Evolutionary conservation across 53 echinoderm and acorn worm genomes (phyloP), one percentile per base, ranked within the genome.

Genomic region (Astropecten irregularis): DNA sequence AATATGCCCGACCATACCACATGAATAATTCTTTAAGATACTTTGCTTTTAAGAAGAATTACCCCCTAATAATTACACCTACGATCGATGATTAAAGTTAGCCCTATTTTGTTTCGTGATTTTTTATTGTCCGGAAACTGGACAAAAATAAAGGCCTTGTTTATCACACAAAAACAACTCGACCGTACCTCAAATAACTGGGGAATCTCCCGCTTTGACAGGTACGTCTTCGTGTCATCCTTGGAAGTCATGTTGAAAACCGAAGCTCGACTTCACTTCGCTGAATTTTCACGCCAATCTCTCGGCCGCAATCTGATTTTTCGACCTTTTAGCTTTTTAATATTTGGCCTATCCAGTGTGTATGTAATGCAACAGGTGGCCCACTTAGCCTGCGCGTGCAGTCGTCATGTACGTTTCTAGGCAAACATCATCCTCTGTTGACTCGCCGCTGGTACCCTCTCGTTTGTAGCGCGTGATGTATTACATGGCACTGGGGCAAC

Each of bases 181-280:
- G 6, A 42, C 42, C 19, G 3, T 82, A 96, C 96, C 96, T 96
- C 94, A 82, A 96, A 96, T 8, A 96, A 71, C 60, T 96, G 91
- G 47, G 94, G 89, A 38, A 96, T 96, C 64, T 94, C 91, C 81
- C 93, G 83, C 67, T 91, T 87, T 13, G 93, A 89, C 39, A 96
- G 77, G 87, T 96, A 96, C 66, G 88, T 81, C 76, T 93, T 94
- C 11, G 96, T 92, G 63, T 94, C 89, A 21, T 96, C 93, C 27
- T 69, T 96, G 10, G 92, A 91, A 18, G 94, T 91, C 96, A 93
- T 93, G 23, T 29, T 93, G 62, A 47, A 2, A n/a, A 6, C 47
- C 14, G 40, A 19, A 26, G 0, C 18, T 27, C 44, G 21, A 56
- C 28, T n/a, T 19, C 39, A 23, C 42, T 21, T 21, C 9, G 47